phyloP scores from a whole-genome alignment of 2,888 invertebrate genomes.

The Leistus spinibarbis region DNA sequence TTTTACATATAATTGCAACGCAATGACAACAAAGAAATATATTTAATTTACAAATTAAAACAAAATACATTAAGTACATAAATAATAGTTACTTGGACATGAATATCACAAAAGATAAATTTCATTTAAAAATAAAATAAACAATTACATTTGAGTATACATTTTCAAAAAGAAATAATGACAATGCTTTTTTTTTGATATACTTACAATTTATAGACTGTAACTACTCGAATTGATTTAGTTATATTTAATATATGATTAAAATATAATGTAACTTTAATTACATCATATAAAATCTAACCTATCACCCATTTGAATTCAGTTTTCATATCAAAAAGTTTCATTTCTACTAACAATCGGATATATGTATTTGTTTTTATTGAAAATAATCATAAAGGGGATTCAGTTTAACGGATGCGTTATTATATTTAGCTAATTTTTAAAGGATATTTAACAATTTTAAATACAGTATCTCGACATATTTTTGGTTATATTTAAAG shows the following conservation, averaged over 20 bases:
- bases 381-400: slow-evolving; percentile 11
- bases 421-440: neutral
- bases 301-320: slow-evolving; percentile 38
- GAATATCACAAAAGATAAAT: neutral
- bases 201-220: neutral
- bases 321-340: slow-evolving; percentile 35
- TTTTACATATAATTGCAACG: neutral
- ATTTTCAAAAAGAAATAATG: neutral
- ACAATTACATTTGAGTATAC: slow-evolving; percentile 2
- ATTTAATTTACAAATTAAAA: neutral
- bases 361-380: neutral
- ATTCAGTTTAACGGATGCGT: no score
- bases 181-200: neutral
- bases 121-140: slow-evolving; percentile 1
- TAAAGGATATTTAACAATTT: slow-evolving; percentile 1
- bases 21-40: neutral
- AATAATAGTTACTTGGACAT: neutral
- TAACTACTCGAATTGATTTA: neutral
- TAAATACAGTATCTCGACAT: neutral
- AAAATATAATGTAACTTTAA: slow-evolving; percentile 32
- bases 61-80: neutral
- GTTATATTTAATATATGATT: slow-evolving; percentile 13
- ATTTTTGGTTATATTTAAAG: neutral
- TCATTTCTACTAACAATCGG: slow-evolving; percentile 24
- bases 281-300: slow-evolving; percentile 37